A percentile compares a stretch with the other conserved stretches of the same genome.
Evolutionary conservation across 2,888 invertebrate genomes (phyloP).

Genomic region (Philaethria dido): DNA sequence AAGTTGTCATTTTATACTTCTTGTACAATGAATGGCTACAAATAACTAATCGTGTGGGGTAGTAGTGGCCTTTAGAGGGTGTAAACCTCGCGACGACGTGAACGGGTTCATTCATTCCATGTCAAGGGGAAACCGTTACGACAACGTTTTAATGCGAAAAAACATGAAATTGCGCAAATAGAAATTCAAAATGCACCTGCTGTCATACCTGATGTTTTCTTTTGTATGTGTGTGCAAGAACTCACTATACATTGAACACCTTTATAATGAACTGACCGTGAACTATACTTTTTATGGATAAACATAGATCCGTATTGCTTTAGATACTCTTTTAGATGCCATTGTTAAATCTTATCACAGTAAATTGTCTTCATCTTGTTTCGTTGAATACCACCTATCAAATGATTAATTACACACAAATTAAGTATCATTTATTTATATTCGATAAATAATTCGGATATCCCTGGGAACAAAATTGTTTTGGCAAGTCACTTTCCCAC

Average conservation of each 20-base stretch:
- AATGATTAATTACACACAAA: constrained; percentile 41
- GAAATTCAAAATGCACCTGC: constrained; percentile 60
- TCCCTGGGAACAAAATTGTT: constrained; percentile 46
- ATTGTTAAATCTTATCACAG: constrained; percentile 58
- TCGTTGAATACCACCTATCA: constrained; percentile 45
- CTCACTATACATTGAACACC: constrained; percentile 46
- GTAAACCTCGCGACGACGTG: constrained; percentile 53
- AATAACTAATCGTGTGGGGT: constrained; percentile 35
- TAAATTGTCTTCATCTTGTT: constrained; percentile 56
- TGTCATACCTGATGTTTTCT: constrained; percentile 52
- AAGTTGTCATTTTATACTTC: constrained; percentile 30
- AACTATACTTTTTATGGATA: constrained; percentile 75
- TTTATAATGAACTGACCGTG: constrained; percentile 59
- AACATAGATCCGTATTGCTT: constrained; percentile 68
- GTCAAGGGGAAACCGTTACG: constrained; percentile 60
- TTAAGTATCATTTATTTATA: constrained; percentile 32
- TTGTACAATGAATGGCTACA: constrained; percentile 31
- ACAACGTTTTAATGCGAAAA: constrained; percentile 59
- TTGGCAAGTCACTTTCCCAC: constrained; percentile 68
- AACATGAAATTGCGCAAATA: constrained; percentile 48
- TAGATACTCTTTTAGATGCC: constrained; percentile 58
- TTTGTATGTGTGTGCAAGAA: constrained; percentile 40
- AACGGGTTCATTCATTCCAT: constrained; percentile 62
- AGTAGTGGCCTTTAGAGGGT: constrained; percentile 45
- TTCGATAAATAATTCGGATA: constrained; percentile 39